Evolutionary conservation across 92 coral and sea anemone genomes (phyloP).

Genomic region (Ricordea florida): DNA sequence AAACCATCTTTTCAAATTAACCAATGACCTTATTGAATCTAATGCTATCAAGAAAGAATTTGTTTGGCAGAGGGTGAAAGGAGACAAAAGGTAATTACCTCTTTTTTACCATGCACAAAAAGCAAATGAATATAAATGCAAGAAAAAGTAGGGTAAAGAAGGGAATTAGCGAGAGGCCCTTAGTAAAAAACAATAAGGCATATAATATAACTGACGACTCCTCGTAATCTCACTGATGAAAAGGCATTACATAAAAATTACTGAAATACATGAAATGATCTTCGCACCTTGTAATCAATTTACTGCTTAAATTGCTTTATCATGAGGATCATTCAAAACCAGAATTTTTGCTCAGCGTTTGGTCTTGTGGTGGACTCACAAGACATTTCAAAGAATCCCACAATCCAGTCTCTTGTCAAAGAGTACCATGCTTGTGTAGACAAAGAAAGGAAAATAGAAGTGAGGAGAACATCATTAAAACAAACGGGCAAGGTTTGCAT

Average conservation of each 20-base stretch:
- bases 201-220: neutral
- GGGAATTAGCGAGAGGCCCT: constrained; percentile 10
- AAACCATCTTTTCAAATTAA: neutral
- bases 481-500: neutral
- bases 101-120: constrained; percentile 2
- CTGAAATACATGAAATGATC: constrained; percentile 12
- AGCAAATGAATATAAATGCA: neutral
- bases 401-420: neutral
- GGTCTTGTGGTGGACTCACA: neutral
- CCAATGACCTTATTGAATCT: constrained; percentile 3
- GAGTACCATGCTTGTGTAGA: neutral
- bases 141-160: constrained; percentile 1
- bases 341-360: neutral
- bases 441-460: neutral
- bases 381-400: neutral
- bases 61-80: constrained; percentile 8
- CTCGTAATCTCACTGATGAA: neutral
- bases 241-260: no score
- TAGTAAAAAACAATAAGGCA: neutral
- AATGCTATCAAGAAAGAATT: constrained; percentile 15
- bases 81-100: constrained; percentile 2
- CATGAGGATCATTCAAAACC: neutral
- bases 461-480: neutral
- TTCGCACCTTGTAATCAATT: constrained; percentile 24
- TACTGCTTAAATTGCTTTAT: constrained; percentile 1